Conservation (phyloP, 2,113 vertebrate species). For the Pyrgilauda ruficollis region DNA sequence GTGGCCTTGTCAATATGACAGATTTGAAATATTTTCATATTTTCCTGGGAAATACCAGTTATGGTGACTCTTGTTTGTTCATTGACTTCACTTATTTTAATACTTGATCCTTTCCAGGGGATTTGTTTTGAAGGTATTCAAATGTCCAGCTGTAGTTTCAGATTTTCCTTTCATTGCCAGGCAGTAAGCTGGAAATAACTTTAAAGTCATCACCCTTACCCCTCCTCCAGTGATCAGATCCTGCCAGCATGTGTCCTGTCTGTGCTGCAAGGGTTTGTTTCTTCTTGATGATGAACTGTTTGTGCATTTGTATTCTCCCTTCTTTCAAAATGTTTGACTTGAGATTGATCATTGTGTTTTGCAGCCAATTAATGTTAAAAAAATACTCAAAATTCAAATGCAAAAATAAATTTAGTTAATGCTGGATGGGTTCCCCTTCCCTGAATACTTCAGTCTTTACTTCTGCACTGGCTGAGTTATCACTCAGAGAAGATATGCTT, state of each 20-base stretch:
- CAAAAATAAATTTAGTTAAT: not conserved
- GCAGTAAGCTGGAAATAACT: constrained; percentile 17
- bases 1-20: not conserved
- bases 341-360: not conserved
- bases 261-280: not conserved
- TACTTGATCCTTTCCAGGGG: not conserved
- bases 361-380: not conserved
- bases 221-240: not conserved
- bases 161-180: not conserved
- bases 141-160: not conserved
- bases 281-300: not conserved
- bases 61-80: not conserved
- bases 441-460: not conserved
- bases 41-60: not conserved
- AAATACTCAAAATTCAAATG: not conserved
- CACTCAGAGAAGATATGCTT: not conserved
- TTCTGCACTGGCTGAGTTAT: not conserved
- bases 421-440: not conserved
- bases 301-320: not conserved
- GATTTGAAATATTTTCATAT: not conserved
- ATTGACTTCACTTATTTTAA: not conserved
- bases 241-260: not conserved
- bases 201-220: not conserved
- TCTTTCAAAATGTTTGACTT: not conserved
- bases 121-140: not conserved